Base-by-base conservation (phyloP, 2,113 vertebrate genomes). In the Haemorhous mexicanus region DNA sequence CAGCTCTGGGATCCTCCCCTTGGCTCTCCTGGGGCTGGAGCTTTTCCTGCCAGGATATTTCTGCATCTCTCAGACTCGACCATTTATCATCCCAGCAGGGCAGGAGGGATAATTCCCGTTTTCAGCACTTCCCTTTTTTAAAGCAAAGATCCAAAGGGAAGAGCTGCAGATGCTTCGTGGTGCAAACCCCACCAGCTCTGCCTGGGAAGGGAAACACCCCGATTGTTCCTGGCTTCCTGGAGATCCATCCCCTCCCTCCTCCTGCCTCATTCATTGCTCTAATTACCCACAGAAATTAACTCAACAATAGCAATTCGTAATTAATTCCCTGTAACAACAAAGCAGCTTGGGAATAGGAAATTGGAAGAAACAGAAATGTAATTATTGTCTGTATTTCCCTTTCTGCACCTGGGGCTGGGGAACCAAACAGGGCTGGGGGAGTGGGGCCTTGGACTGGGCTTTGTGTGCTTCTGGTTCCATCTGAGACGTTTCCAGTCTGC, bases 271-370 rank as follows among this genome's bases (percentile, higher is more conserved):
- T 46, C 56, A 0, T 6, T 30, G 39, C 37, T 41, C 81, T 59
- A 44, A 68, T 84, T 70, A 44, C 44, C 52, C 53, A 15, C 81
- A 49, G 39, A 69, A 91, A 78, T 75, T 39, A 86, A 91, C 35
- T 32, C 73, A 72, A 49, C 83, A 49, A 18, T 13, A 23, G 52
- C 35, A 17, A 27, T 24, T 49, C 49, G 0, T 81, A 91, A 76
- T 73, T 63, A 68, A 93, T 78, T 93, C 61, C 61, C 84, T 64
- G 87, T 80, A 84, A 77, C 82, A 76, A 59, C 64, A 50, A 35
- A 67, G 76, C 28, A 9, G 20, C 47, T 43, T 5, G 46, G 83
- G 64, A 80, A 43, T 37, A 52, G 46, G 37, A 59, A 76, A 39
- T 30, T 11, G 59, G 78, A 64, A 64, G 74, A 35, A 75, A 68